Conservation (phyloP, 1,140 invertebrate species). For the Mycetomoellerius zeteki region DNA sequence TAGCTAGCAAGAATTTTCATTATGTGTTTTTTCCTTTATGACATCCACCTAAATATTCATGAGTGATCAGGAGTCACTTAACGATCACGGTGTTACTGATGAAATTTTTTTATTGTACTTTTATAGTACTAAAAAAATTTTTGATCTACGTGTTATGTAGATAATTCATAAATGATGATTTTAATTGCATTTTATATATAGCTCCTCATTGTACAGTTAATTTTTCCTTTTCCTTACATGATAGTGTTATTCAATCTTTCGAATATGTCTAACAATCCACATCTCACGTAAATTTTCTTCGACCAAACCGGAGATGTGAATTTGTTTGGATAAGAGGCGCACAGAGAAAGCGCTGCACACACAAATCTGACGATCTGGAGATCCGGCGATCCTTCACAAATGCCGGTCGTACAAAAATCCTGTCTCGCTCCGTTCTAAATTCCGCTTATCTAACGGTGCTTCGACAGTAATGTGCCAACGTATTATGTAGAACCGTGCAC, state of each 20-base stretch:
- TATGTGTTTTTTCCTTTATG: no score
- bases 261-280: background rate
- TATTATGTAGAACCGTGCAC: constrained; percentile 83
- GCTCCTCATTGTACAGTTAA: no score
- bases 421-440: constrained; percentile 82
- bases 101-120: no score
- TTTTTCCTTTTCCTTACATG: background rate
- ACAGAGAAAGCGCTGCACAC: background rate
- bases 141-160: background rate
- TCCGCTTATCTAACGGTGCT: constrained; percentile 81
- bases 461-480: constrained; percentile 83
- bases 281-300: constrained; percentile 3
- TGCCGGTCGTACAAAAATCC: constrained; percentile 74
- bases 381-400: constrained; percentile 69
- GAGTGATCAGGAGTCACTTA: no score
- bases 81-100: no score
- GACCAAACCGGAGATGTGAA: background rate
- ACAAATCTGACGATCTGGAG: constrained; percentile 54
- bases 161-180: background rate
- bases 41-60: no score
- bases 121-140: background rate
- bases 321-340: background rate
- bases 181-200: background rate
- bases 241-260: background rate
- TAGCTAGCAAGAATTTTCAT: no score